Evolutionary conservation across 2,888 invertebrate genomes (phyloP).

Genomic region (Caradrina kadenii): DNA sequence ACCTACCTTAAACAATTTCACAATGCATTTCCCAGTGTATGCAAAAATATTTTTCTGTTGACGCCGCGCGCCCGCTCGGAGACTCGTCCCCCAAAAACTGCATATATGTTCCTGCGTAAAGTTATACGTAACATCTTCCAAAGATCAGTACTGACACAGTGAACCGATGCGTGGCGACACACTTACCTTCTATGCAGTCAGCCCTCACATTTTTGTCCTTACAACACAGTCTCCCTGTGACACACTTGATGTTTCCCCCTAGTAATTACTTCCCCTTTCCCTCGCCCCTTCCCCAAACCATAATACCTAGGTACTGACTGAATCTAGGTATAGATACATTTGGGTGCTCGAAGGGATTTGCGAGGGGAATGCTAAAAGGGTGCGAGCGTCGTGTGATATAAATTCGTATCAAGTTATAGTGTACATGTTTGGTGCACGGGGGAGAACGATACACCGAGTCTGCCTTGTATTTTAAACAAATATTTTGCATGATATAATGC

Average conservation of each 20-base stretch:
- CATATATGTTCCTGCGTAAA: constrained; percentile 62
- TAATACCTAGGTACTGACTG: constrained; percentile 79
- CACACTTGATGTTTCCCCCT: constrained; percentile 89
- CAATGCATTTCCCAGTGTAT: constrained; percentile 21
- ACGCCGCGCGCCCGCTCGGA: constrained; percentile 10
- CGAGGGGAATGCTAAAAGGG: constrained; percentile 88
- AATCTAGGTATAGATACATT: constrained; percentile 83
- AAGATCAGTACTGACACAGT: constrained; percentile 89
- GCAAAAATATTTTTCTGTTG: constrained; percentile 36
- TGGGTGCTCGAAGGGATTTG: constrained; percentile 82
- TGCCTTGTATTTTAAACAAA: constrained; percentile 77
- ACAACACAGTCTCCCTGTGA: constrained; percentile 88
- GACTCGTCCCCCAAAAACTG: constrained; percentile 59
- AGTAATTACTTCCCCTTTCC: constrained; percentile 85
- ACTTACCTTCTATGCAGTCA: constrained; percentile 85
- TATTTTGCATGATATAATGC: constrained; percentile 66
- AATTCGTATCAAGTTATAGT: constrained; percentile 76
- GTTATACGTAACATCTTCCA: constrained; percentile 73
- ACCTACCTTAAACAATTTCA: constrained; percentile 35
- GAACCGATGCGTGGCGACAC: constrained; percentile 88
- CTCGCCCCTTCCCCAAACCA: constrained; percentile 75
- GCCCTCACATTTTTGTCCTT: constrained; percentile 88
- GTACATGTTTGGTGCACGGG: constrained; percentile 68
- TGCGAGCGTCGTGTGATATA: constrained; percentile 81
- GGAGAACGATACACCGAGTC: constrained; percentile 68